phyloP scores from a whole-genome alignment of 2,888 invertebrate genomes.

The Atrina japonica region DNA sequence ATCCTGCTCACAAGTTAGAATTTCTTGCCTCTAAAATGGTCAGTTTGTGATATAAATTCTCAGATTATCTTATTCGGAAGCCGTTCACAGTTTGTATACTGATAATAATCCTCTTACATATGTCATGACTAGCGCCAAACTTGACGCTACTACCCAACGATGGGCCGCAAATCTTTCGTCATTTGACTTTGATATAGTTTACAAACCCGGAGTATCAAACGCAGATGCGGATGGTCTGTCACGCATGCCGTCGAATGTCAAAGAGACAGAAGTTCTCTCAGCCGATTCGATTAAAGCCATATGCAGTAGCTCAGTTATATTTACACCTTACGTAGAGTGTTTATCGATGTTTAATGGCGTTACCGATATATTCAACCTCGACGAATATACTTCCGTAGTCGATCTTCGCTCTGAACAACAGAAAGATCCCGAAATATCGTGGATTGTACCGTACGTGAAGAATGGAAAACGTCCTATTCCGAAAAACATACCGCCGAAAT shows the following conservation, averaged over 20 bases:
- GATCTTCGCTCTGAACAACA: too few relatives aligned
- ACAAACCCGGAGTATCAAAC: slow-evolving; percentile 48
- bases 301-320: slow-evolving; percentile 11
- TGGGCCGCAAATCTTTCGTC: slow-evolving; percentile 43
- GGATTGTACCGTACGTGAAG: too few relatives aligned
- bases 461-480: too few relatives aligned
- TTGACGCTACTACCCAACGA: slow-evolving; percentile 52
- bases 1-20: slow-evolving; percentile 46
- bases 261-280: slow-evolving; percentile 5
- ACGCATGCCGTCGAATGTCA: slow-evolving; percentile 9
- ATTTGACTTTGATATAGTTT: slow-evolving; percentile 47
- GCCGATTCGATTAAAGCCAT: slow-evolving; percentile 23
- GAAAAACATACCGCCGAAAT: too few relatives aligned
- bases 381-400: too few relatives aligned
- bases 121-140: slow-evolving; percentile 45
- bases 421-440: too few relatives aligned
- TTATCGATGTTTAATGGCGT: slow-evolving; percentile 1
- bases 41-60: too few relatives aligned
- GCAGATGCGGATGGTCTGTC: slow-evolving; percentile 56
- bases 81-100: too few relatives aligned
- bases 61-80: too few relatives aligned
- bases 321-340: not conserved
- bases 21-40: slow-evolving; percentile 47
- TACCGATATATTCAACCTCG: not conserved
- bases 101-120: too few relatives aligned